These are phyloP conservation scores for Hoplostethus atlanticus DNA, from an alignment of 2,797 vertebrate species.

Conservation along the genomic window DNA sequence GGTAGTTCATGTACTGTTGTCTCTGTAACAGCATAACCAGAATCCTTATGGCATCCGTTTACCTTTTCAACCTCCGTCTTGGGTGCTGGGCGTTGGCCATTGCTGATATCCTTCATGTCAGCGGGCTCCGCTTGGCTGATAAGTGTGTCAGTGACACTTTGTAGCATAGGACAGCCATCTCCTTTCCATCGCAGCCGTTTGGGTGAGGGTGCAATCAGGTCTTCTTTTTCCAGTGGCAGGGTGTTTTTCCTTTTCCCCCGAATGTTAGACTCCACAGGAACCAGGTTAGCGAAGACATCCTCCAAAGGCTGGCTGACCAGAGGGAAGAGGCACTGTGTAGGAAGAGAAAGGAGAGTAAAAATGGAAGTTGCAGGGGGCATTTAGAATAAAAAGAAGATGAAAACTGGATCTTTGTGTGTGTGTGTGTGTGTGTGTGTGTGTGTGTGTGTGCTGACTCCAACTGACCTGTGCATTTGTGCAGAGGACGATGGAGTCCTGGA, in stretches of 20 bases:
- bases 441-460: background rate
- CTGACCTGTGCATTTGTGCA: conserved; percentile 93
- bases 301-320: conserved; percentile 89
- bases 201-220: conserved; percentile 16
- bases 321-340: conserved; percentile 93
- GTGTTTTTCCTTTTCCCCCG: conserved; percentile 68
- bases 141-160: background rate
- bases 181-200: conserved; percentile 61
- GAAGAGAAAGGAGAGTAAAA: conserved; percentile 30
- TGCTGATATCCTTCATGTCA: background rate
- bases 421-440: background rate
- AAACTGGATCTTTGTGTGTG: background rate
- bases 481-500: conserved; percentile 91
- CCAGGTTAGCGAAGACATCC: conserved; percentile 85
- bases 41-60: conserved; percentile 25
- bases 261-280: conserved; percentile 28
- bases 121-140: background rate
- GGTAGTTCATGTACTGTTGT: background rate
- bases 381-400: background rate
- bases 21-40: conserved; percentile 9
- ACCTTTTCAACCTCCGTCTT: conserved; percentile 5
- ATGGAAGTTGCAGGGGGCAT: background rate
- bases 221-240: conserved; percentile 34
- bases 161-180: background rate
- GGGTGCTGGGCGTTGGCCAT: conserved; percentile 12